phyloP scores from a whole-genome alignment of 2,888 invertebrate genomes.

The Euspilapteryx auroguttella region DNA sequence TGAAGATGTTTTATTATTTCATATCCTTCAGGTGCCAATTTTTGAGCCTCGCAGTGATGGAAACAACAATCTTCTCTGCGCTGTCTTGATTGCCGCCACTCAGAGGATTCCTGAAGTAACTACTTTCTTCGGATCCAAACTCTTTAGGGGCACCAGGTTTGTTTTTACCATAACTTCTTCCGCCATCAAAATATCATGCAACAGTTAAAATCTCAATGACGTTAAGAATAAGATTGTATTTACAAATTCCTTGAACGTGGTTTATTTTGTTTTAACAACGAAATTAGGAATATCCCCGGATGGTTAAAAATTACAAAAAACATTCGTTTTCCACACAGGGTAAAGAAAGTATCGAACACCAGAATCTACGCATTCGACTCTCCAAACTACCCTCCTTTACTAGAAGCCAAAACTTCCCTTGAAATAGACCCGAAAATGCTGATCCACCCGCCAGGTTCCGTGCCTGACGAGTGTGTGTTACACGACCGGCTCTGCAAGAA shows the following conservation, averaged over 20 bases:
- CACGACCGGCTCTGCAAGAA: slow-evolving; percentile 76
- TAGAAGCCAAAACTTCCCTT: slow-evolving; percentile 61
- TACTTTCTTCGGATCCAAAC: slow-evolving; percentile 85
- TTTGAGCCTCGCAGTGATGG: slow-evolving; percentile 95
- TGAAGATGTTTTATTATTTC: too few relatives aligned
- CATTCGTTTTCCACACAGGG: slow-evolving; percentile 34
- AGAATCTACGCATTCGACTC: slow-evolving; percentile 82
- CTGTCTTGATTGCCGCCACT: slow-evolving; percentile 87
- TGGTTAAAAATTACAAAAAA: neutral
- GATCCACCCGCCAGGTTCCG: slow-evolving; percentile 31
- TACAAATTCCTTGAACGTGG: too few relatives aligned
- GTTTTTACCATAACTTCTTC: neutral
- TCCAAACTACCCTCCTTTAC: slow-evolving; percentile 83
- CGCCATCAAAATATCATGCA: too few relatives aligned
- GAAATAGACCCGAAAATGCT: slow-evolving; percentile 71
- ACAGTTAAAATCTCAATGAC: too few relatives aligned
- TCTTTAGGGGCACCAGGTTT: slow-evolving; percentile 82
- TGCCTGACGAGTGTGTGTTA: slow-evolving; percentile 66
- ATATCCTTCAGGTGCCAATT: slow-evolving; percentile 82
- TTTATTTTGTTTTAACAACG: too few relatives aligned
- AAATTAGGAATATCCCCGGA: too few relatives aligned
- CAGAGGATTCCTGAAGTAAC: slow-evolving; percentile 92
- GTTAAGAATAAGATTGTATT: too few relatives aligned
- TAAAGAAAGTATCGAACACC: slow-evolving; percentile 76
- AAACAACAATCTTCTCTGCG: slow-evolving; percentile 86